Evolutionary conservation across 2,113 vertebrate genomes (phyloP).

Genomic region (Poecile atricapillus): DNA sequence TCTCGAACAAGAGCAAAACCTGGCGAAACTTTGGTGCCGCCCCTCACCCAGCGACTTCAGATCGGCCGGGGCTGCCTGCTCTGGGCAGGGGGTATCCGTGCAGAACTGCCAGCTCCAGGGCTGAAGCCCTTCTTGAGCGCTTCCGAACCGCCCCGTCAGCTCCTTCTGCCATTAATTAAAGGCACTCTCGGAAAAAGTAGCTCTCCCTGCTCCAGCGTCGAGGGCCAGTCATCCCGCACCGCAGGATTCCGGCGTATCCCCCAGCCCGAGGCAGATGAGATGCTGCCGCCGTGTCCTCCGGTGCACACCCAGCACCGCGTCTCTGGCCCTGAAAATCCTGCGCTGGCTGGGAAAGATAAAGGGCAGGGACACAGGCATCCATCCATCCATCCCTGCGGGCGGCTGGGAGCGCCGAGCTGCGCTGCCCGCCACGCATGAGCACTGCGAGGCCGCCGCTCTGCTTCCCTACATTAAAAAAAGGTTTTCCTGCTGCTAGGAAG

Average conservation of each 20-base stretch:
- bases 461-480: not conserved
- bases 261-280: not conserved
- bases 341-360: not conserved
- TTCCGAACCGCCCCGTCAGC: not conserved
- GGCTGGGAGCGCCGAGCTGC: not conserved
- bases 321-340: not conserved
- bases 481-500: not conserved
- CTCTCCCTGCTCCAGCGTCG: not conserved
- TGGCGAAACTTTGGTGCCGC: not conserved
- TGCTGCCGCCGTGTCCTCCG: not conserved
- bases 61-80: not conserved
- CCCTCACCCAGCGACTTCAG: not conserved
- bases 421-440: not conserved
- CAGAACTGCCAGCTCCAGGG: not conserved
- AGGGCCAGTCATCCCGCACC: not conserved
- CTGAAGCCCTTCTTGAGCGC: not conserved
- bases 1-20: not conserved
- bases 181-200: not conserved
- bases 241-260: not conserved
- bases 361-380: not conserved
- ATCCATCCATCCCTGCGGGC: not conserved
- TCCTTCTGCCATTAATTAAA: not conserved
- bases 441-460: not conserved
- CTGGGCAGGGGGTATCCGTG: not conserved
- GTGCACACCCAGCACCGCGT: rapidly evolving